Base-by-base conservation (phyloP, 1,140 invertebrate species). In the Bombus sibiricus region DNA sequence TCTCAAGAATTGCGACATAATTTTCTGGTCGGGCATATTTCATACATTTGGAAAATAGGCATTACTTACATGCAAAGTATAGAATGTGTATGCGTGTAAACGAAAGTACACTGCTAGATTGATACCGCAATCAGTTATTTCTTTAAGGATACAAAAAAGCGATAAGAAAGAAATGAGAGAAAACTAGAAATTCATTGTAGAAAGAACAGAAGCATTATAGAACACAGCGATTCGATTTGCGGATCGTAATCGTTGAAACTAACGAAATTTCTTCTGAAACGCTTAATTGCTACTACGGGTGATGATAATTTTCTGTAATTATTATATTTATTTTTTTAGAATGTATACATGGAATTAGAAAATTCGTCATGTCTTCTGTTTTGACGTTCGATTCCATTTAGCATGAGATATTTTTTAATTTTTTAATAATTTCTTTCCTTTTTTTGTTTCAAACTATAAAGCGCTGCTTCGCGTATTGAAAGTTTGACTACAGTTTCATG, bases 41-140 rank as follows among this genome's bases (percentile, higher is more conserved):
- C 83, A 91, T 91, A 89, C 91, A 87, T 94, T 95, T 96, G 96
- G 96, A 97, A 97, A 97, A 97, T 97, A 96, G 96, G 96, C 97
- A 97, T 97, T 97, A 97, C 96, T 97, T 97, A 97, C 97, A 97
- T 97, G 97, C 97, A 97, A 97, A 97, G 97, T 97, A 97, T 97
- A 97, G 97, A 97, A 96, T 97, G 97, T 97, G 96, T 97, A 91
- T 89, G 89, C 71, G 85, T 85, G 37, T 71, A 85, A 85, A 88
- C 69, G 81, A 73, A 88, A 83, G 82, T 89, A 86, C 86, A 82
- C 89, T 88, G 57, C 34, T 88, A 86, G 76, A 77, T 71, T 66
- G 83, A 83, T 75, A 71, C 41, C 22, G 43, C 59, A 73, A 53
- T 34, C 47, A 69, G 37, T 81, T 80, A 79, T 77, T 83, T 89